Evolutionary conservation across 2,797 vertebrate genomes (phyloP).

Genomic region (Nasua narica): DNA sequence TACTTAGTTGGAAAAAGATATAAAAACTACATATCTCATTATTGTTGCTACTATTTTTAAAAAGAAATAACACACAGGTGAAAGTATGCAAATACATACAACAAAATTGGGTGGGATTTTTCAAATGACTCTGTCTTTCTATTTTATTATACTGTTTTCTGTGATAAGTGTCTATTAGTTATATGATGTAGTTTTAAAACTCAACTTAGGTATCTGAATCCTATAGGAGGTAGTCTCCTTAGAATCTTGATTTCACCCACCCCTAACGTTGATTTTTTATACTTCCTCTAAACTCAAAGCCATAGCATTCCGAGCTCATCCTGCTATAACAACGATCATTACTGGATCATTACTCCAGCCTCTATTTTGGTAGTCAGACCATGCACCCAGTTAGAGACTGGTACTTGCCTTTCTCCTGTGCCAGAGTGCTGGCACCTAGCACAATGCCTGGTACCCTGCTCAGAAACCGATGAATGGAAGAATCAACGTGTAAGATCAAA

Average conservation of each 20-base stretch:
- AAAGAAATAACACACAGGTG: background rate
- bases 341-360: background rate
- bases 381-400: accelerated
- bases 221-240: background rate
- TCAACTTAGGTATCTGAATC: background rate
- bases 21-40: background rate
- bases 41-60: background rate
- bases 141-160: background rate
- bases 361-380: background rate
- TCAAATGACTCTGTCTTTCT: background rate
- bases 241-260: background rate
- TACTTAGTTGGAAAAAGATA: background rate
- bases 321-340: accelerated
- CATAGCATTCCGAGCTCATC: background rate
- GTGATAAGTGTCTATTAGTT: accelerated
- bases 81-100: background rate
- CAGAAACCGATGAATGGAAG: background rate
- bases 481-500: accelerated
- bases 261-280: accelerated
- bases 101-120: background rate
- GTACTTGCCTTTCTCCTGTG: background rate
- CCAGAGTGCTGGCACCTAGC: background rate
- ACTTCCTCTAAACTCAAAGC: background rate
- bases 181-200: background rate
- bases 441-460: background rate